Percentiles rank a stretch among this genome's conserved stretches.
Conservation (phyloP, 2,888 invertebrate species). For the Pollenia angustigena region DNA sequence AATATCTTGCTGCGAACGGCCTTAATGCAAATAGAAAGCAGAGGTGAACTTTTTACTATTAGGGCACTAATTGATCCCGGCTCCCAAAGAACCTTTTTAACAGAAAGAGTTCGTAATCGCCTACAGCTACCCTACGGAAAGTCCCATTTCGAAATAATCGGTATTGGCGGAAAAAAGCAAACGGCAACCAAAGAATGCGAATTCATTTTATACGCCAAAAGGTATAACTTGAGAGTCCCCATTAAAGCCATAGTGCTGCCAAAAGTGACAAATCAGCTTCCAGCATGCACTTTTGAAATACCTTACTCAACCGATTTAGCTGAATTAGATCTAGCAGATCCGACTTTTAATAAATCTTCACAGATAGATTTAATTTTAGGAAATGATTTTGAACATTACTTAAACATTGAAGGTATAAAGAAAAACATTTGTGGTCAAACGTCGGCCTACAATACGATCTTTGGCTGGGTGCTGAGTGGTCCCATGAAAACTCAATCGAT, state of each 20-base stretch:
- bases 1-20: slow-evolving; percentile 25
- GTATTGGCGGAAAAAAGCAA: slow-evolving; percentile 15
- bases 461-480: no score
- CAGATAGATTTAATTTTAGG: no score
- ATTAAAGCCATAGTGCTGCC: neutral
- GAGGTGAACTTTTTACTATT: slow-evolving; percentile 12
- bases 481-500: no score
- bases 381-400: no score
- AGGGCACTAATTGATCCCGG: slow-evolving; percentile 24
- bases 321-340: no score
- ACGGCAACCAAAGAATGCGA: slow-evolving; percentile 8
- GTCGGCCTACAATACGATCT: no score
- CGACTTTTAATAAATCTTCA: no score
- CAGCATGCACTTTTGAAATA: no score
- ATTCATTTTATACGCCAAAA: neutral
- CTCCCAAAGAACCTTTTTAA: slow-evolving; percentile 11
- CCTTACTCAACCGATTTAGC: no score
- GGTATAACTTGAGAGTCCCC: no score
- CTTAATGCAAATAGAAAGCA: slow-evolving; percentile 3
- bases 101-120: slow-evolving; percentile 4
- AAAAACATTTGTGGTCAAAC: no score
- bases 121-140: slow-evolving; percentile 17
- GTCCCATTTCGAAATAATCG: slow-evolving; percentile 11
- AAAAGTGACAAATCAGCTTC: neutral
- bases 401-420: no score